Conservation (phyloP, 2,113 vertebrate genomes). For the Struthidea cinerea region DNA sequence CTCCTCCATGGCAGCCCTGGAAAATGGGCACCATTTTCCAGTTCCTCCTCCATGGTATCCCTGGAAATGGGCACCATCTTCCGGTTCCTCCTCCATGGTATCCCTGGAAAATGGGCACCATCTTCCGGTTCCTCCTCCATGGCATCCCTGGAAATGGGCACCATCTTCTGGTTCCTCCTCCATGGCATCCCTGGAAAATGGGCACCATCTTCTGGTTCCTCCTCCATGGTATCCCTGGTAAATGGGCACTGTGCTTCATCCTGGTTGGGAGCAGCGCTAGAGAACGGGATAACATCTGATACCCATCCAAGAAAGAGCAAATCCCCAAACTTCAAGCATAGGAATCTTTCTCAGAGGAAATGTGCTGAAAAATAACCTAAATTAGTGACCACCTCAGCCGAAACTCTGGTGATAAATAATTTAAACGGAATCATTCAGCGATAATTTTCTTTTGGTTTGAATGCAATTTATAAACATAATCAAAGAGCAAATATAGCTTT, state of each 20-base stretch:
- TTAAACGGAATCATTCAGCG: background rate
- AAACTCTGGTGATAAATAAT: background rate
- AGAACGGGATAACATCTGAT: background rate
- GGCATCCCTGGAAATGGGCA: background rate
- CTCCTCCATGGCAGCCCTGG: background rate
- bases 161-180: background rate
- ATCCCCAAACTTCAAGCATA: background rate
- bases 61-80: background rate
- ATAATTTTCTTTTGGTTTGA: background rate
- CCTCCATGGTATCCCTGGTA: background rate
- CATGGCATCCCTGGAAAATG: fast-evolving
- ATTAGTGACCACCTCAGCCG: background rate
- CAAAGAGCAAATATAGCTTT: background rate
- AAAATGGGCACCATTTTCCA: background rate
- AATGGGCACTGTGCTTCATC: background rate
- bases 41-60: background rate
- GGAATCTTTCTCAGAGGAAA: background rate
- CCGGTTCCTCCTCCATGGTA: background rate
- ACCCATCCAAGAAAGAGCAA: background rate
- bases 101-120: background rate
- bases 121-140: fast-evolving
- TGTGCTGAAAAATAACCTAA: background rate
- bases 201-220: background rate
- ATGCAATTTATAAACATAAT: background rate
- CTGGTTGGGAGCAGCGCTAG: background rate